phyloP scores from a whole-genome alignment of 1,140 invertebrate genomes.

The Solen grandis region DNA sequence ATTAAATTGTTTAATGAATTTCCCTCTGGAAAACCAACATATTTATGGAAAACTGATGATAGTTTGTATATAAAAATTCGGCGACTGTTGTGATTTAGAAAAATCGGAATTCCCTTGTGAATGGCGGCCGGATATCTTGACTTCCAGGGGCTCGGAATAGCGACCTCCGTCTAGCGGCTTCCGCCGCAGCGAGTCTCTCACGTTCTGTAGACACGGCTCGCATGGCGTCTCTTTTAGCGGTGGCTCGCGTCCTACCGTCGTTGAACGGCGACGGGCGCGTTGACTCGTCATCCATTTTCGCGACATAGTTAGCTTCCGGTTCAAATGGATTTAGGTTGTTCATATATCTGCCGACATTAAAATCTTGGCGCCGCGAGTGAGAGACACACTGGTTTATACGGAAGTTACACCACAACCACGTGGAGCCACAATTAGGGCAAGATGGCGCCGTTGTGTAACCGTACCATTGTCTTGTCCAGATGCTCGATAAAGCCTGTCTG shows the following conservation, averaged over 20 bases:
- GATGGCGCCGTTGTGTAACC: constrained; percentile 8
- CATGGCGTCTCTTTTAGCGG: constrained; percentile 11
- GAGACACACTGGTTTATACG: not conserved
- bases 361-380: constrained; percentile 36
- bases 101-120: too few species aligned
- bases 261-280: constrained; percentile 28
- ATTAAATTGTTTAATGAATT: too few species aligned
- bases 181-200: too few species aligned
- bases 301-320: constrained; percentile 14
- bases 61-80: too few species aligned
- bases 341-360: constrained; percentile 1
- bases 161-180: not conserved
- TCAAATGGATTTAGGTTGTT: not conserved
- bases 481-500: not conserved
- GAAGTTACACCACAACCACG: constrained; percentile 13
- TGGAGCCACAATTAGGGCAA: constrained; percentile 36
- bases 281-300: constrained; percentile 8
- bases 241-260: constrained; percentile 34
- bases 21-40: too few species aligned
- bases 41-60: too few species aligned
- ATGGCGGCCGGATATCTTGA: too few species aligned
- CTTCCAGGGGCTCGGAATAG: not conserved
- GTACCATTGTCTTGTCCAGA: constrained; percentile 39
- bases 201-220: not conserved
- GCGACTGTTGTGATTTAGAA: too few species aligned